Evolutionary conservation across 2,888 invertebrate species (phyloP).

Genomic region (Drosophila neonasuta): DNA sequence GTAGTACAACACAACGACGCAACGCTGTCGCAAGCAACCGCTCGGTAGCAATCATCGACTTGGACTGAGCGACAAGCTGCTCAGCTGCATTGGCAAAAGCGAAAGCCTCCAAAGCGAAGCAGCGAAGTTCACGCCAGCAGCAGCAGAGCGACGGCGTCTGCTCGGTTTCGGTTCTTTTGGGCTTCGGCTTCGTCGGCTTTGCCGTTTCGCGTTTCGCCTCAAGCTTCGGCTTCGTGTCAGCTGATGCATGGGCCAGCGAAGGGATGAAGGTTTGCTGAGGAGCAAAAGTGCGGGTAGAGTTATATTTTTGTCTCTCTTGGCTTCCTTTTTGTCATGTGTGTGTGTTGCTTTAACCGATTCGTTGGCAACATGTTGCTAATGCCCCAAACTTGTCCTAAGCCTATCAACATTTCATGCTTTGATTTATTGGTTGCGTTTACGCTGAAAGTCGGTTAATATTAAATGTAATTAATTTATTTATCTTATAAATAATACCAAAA

Average conservation of each 20-base stretch:
- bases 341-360: conserved; percentile 65
- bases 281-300: conserved; percentile 2
- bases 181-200: conserved; percentile 12
- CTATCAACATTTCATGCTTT: conserved; percentile 9
- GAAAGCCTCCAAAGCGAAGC: conserved; percentile 24
- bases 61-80: conserved; percentile 76
- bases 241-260: conserved; percentile 3
- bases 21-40: conserved; percentile 73
- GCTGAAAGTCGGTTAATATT: conserved; percentile 1
- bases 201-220: background rate
- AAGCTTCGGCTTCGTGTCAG: conserved; percentile 9
- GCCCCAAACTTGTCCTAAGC: conserved; percentile 11
- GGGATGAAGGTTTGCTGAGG: conserved; percentile 33
- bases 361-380: conserved; percentile 49
- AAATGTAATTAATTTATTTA: conserved; percentile 8
- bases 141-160: conserved; percentile 26
- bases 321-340: conserved; percentile 18
- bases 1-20: conserved; percentile 3
- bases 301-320: conserved; percentile 12
- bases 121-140: conserved; percentile 6
- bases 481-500: background rate
- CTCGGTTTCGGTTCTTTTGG: conserved; percentile 5
- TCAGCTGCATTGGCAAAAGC: conserved; percentile 40
- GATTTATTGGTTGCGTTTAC: conserved; percentile 7
- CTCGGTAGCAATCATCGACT: conserved; percentile 80